These are phyloP conservation scores for Encarsia formosa DNA, from an alignment of 2,888 invertebrate species.

Conservation along the genomic window DNA sequence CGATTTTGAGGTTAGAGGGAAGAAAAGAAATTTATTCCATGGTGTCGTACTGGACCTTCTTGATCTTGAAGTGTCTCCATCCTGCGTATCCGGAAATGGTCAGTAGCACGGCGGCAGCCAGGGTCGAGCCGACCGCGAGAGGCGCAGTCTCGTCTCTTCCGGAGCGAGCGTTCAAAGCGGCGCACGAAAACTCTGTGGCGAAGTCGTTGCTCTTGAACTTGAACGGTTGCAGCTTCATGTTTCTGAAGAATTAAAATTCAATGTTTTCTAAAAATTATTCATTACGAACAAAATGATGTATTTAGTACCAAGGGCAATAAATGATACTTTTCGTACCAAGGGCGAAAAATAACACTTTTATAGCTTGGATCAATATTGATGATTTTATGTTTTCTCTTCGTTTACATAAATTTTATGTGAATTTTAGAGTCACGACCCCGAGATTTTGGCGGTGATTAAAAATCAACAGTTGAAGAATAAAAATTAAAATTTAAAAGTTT, in stretches of 20 bases:
- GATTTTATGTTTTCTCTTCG: too few relatives aligned
- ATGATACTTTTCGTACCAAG: too few relatives aligned
- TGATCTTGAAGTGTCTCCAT: conserved; percentile 80
- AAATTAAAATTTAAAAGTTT: too few relatives aligned
- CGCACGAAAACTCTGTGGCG: conserved; percentile 67
- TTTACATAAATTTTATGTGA: too few relatives aligned
- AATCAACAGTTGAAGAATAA: too few relatives aligned
- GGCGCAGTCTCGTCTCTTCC: conserved; percentile 80
- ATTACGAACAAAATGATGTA: too few relatives aligned
- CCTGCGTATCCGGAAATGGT: conserved; percentile 82
- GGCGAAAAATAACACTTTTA: too few relatives aligned
- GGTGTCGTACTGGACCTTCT: conserved; percentile 87
- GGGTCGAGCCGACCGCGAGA: conserved; percentile 75
- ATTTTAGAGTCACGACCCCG: too few relatives aligned
- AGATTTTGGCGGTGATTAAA: too few relatives aligned
- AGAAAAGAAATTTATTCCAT: conserved; percentile 65
- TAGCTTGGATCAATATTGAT: too few relatives aligned
- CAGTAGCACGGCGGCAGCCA: conserved; percentile 76
- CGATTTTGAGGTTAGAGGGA: neutral
- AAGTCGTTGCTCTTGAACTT: conserved; percentile 77
- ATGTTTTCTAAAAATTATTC: too few relatives aligned
- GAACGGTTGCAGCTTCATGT: conserved; percentile 77
- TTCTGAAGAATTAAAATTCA: conserved; percentile 35
- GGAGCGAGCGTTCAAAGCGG: conserved; percentile 53
- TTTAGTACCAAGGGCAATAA: too few relatives aligned